Evolutionary conservation across 35 echinoderm and acorn worm genomes (phyloP), one percentile per base, ranked within the genome.

Genomic region (Chiridota heheva): DNA sequence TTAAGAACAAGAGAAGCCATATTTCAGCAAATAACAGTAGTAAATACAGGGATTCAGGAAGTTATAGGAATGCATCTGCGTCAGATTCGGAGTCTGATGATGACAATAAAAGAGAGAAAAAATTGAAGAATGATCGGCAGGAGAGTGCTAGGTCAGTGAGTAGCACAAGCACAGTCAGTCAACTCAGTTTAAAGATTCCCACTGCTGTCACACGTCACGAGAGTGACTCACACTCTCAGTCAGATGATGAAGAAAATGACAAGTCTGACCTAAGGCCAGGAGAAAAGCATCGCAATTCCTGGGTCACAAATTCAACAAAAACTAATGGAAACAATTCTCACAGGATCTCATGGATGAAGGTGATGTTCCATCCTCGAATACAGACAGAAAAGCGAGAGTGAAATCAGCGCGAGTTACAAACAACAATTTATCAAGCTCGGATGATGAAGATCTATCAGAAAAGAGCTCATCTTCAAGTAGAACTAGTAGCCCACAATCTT

Each of bases 181-280:
- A n/a, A n/a, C n/a, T 96, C 26, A 89, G 86, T 43, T 86, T 90
- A 0, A 85, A 89, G 63, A 89, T 96, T 29, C 92, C 92, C 24
- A 81, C 87, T 20, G 87, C 81, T 42, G 43, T 36, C n/a, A 78
- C n/a, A n/a, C n/a, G 69, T 67, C 37, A 61, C 29, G 28, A 60
- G 5, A 48, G 72, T 78, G 81, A 90, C n/a, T 33, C 61, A 66
- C 16, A 56, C 28, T 64, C 20, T 48, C 69, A 59, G 37, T 59
- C 39, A 41, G 69, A 84, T 87, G 49, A 87, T 51, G 74, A 63
- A n/a, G 68, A 69, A 36, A 51, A 78, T 24, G 64, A 86, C 28
- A 76, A 71, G 28, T 59, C 74, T 63, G 56, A 76, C 17, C 30
- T 74, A 40, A 30, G 82, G 29, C 44, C 55, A 67, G 35, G 46